Percentiles rank a stretch among this genome's conserved stretches.
Evolutionary conservation across 1,140 invertebrate genomes (phyloP).

Genomic region (Papilio polyxenes): DNA sequence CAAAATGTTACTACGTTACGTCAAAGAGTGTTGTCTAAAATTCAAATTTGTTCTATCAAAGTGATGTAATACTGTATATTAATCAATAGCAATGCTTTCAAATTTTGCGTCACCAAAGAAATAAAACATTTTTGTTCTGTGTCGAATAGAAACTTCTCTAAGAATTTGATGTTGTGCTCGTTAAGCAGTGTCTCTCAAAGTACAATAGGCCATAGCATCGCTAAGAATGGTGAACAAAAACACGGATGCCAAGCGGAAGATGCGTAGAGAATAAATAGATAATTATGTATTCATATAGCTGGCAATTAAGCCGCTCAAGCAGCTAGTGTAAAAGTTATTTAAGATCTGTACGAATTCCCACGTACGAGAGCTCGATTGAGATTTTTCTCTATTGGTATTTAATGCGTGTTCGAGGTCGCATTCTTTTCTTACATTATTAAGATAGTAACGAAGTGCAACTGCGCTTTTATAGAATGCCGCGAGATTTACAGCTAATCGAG

Average conservation of each 20-base stretch:
- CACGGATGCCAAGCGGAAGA: conserved; percentile 37
- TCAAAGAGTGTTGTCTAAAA: no score
- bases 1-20: no score
- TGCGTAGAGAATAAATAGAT: conserved; percentile 33
- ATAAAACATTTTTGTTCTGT: conserved; percentile 5
- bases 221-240: conserved; percentile 39
- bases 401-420: conserved; percentile 3
- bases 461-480: background rate
- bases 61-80: background rate
- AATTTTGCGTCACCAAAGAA: background rate
- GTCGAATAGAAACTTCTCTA: conserved; percentile 8
- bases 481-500: background rate
- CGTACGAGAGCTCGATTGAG: conserved; percentile 5
- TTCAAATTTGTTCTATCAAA: no score
- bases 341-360: conserved; percentile 13
- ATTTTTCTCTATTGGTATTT: background rate
- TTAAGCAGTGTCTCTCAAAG: conserved; percentile 29
- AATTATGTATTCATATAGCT: conserved; percentile 35
- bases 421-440: background rate
- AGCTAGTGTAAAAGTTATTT: conserved; percentile 27
- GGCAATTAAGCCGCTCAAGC: conserved; percentile 33
- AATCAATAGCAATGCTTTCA: background rate
- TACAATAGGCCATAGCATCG: conserved; percentile 36
- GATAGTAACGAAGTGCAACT: background rate
- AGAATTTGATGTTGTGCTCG: conserved; percentile 27